These are phyloP conservation scores for Pavo muticus DNA, from an alignment of 2,113 vertebrate species.

Conservation along the genomic window DNA sequence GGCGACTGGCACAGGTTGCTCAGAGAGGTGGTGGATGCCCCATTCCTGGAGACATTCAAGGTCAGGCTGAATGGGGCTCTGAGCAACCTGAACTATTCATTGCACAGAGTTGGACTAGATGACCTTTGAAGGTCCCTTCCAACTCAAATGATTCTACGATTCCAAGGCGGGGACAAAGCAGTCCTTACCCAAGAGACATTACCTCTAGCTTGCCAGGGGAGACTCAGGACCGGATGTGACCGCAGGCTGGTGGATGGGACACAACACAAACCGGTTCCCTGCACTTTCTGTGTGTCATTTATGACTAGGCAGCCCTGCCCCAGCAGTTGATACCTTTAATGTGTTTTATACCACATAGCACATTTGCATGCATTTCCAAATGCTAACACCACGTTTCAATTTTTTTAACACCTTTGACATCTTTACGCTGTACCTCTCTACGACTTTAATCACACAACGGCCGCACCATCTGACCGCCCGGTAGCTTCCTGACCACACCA, in stretches of 20 bases:
- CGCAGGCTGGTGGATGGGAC: fast-evolving
- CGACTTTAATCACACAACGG: fast-evolving
- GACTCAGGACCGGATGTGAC: fast-evolving
- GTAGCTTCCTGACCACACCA: too few relatives aligned
- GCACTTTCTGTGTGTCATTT: background rate
- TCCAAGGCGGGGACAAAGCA: too few relatives aligned
- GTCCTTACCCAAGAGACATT: background rate
- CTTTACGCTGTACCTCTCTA: fast-evolving
- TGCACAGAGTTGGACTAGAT: too few relatives aligned
- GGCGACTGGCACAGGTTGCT: too few relatives aligned
- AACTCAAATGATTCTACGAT: too few relatives aligned
- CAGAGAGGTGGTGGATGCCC: too few relatives aligned
- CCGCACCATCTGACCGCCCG: fast-evolving
- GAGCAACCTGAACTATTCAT: too few relatives aligned
- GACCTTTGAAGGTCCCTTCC: too few relatives aligned
- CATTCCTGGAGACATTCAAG: too few relatives aligned
- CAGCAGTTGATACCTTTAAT: background rate
- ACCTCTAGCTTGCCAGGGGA: fast-evolving
- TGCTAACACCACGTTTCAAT: fast-evolving
- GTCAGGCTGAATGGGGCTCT: too few relatives aligned
- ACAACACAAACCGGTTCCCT: fast-evolving
- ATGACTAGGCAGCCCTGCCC: too few relatives aligned
- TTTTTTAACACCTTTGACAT: background rate
- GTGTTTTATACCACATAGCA: fast-evolving
- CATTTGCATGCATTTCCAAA: fast-evolving